Percentiles rank a stretch among this genome's conserved stretches.
phyloP scores from a whole-genome alignment of 2,113 vertebrate species.

The Siniperca knerii region DNA sequence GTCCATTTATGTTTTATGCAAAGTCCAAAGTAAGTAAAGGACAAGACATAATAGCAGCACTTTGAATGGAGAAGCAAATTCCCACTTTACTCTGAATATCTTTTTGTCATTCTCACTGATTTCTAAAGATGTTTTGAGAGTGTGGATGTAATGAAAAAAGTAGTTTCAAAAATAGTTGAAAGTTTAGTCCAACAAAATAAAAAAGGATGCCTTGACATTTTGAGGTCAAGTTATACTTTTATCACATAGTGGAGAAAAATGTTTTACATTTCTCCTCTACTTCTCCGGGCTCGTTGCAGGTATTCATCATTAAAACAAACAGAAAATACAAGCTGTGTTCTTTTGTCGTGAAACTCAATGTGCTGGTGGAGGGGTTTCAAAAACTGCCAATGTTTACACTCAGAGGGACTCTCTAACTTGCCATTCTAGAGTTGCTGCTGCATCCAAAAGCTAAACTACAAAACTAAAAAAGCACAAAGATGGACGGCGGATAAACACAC shows the following conservation, averaged over 20 bases:
- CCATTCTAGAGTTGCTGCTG: not conserved
- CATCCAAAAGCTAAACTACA: not conserved
- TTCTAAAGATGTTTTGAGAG: conserved; percentile 10
- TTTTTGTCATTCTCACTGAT: not conserved
- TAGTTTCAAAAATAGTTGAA: not conserved
- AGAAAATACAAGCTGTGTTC: not conserved
- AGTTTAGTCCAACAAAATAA: not conserved
- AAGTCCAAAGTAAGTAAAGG: conserved; percentile 31
- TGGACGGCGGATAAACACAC: not conserved
- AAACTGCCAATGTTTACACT: not conserved
- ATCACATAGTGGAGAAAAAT: not conserved
- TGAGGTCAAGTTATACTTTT: not conserved
- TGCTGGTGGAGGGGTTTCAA: not conserved
- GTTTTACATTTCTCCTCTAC: not conserved
- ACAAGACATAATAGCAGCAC: conserved; percentile 2
- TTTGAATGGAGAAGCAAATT: conserved; percentile 6
- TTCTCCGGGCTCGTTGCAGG: not conserved
- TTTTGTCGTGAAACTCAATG: not conserved
- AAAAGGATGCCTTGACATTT: conserved; percentile 8
- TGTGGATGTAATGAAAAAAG: not conserved
- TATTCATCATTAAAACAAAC: conserved; percentile 4
- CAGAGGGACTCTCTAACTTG: not conserved
- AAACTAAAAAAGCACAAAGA: not conserved
- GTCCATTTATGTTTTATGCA: conserved; percentile 46
- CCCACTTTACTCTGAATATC: not conserved